Conservation (phyloP, 2,797 vertebrate species). For the Siniperca obscura region DNA sequence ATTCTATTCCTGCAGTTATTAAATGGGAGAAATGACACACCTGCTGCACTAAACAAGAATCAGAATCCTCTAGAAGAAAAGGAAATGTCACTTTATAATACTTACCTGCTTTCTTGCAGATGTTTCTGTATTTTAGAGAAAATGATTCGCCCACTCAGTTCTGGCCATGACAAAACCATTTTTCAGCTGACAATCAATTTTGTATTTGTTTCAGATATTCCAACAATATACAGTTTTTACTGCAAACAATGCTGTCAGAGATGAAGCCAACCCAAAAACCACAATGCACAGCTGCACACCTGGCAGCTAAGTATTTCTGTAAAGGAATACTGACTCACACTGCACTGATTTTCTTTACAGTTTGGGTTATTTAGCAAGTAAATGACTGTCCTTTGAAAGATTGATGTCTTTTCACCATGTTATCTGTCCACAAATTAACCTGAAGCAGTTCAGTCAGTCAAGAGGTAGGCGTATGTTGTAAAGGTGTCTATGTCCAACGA, state of each 20-base stretch:
- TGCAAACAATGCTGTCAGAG: conserved; percentile 36
- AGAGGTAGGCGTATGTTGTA: neutral
- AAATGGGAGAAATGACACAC: neutral
- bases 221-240: conserved; percentile 10
- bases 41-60: conserved; percentile 2
- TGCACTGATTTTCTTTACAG: neutral
- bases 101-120: neutral
- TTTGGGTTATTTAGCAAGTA: neutral
- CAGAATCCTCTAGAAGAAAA: neutral
- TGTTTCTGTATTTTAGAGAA: neutral
- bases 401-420: neutral
- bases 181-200: conserved; percentile 34
- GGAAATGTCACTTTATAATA: neutral
- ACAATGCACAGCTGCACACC: conserved; percentile 37
- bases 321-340: neutral
- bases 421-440: neutral
- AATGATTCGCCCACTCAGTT: conserved; percentile 5
- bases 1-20: conserved; percentile 10
- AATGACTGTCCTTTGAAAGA: neutral
- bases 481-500: neutral
- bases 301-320: neutral
- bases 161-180: conserved; percentile 38
- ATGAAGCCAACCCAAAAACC: conserved; percentile 22
- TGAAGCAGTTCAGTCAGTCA: neutral
- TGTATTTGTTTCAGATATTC: conserved; percentile 18